Evolutionary conservation across 2,797 vertebrate species (phyloP).

Genomic region (Antrozous pallidus): DNA sequence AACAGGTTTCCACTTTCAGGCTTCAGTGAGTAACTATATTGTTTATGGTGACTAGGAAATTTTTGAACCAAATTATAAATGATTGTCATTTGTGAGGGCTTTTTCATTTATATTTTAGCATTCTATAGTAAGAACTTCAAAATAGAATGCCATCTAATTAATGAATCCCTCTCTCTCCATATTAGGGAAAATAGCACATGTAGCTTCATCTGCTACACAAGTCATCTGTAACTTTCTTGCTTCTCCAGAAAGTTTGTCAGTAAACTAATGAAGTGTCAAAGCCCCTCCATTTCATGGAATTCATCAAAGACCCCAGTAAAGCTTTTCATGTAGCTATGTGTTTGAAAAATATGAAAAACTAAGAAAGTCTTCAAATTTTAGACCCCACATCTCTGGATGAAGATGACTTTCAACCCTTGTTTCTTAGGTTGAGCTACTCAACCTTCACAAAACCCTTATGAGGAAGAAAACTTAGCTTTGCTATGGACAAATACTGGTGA

Average conservation of each 20-base stretch:
- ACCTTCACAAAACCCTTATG: background rate
- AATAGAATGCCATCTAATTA: background rate
- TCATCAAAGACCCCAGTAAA: background rate
- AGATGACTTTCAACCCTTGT: background rate
- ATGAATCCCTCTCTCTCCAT: background rate
- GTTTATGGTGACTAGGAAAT: background rate
- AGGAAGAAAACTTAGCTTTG: background rate
- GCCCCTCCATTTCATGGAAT: background rate
- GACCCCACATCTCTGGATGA: background rate
- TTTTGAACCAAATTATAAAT: slow-evolving; percentile 30
- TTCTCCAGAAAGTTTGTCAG: background rate
- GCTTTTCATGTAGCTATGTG: background rate
- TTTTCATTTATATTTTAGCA: background rate
- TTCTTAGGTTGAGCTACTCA: background rate
- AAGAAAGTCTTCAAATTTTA: background rate
- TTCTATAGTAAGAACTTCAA: background rate
- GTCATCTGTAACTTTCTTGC: background rate
- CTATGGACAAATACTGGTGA: background rate
- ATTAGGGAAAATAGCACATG: background rate
- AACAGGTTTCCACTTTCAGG: background rate
- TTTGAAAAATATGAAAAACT: background rate
- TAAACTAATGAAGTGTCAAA: background rate
- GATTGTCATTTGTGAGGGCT: background rate
- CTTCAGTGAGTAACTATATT: slow-evolving; percentile 26
- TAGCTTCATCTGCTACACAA: background rate